Conservation (phyloP, 2,113 vertebrate genomes). For the Heterotilapia buettikoferi region DNA sequence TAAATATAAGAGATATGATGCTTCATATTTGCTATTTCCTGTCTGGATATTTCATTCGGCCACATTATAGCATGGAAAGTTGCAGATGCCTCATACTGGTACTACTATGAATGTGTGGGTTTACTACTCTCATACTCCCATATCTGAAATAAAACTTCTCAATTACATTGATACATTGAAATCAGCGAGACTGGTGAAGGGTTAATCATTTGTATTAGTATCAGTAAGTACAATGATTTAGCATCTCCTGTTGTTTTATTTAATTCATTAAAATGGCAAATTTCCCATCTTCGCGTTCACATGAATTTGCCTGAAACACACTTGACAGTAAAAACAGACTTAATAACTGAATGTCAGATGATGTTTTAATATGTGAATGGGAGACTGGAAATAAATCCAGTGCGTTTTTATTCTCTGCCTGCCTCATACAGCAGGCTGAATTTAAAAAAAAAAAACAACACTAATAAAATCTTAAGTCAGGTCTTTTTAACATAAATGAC, state of each 20-base stretch:
- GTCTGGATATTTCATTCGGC: neutral
- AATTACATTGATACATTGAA: neutral
- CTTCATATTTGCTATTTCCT: conserved; percentile 15
- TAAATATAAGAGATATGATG: neutral
- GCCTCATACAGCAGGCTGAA: neutral
- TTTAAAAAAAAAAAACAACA: neutral
- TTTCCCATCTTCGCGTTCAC: neutral
- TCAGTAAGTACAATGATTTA: neutral
- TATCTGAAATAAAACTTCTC: neutral
- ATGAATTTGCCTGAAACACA: neutral
- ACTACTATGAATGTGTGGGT: conserved; percentile 4
- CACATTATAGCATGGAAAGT: conserved; percentile 32
- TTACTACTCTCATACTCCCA: conserved; percentile 13
- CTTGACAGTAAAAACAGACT: neutral
- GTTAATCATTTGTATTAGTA: neutral
- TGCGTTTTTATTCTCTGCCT: neutral
- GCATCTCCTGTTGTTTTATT: neutral
- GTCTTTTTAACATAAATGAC: neutral
- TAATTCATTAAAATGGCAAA: neutral
- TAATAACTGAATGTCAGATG: neutral
- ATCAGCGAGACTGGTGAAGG: neutral
- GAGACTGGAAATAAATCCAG: neutral
- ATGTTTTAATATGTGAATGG: neutral
- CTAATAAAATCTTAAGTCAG: neutral
- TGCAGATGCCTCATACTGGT: conserved; percentile 26